Evolutionary conservation across 2,113 vertebrate genomes (phyloP), one percentile per base, ranked within the genome.

Genomic region (Elachura formosa): DNA sequence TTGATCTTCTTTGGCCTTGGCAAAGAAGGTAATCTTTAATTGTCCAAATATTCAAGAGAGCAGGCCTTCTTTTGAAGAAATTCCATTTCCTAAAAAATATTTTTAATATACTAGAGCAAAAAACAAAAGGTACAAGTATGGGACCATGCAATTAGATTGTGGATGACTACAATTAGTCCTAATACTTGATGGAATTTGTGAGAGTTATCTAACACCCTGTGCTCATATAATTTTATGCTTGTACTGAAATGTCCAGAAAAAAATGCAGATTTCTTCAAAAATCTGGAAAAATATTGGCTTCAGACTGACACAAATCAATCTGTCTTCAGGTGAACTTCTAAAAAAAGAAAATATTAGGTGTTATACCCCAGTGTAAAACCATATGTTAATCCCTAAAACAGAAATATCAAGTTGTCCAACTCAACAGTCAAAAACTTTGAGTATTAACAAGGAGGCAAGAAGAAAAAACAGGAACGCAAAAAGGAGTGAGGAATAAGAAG

Each of bases 11-110:
- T 68, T 40, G 19, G 5, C 4, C 22, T 64, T 21, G 4, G 8
- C 43, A 38, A 10, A 63, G 51, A 61, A 55, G 1, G 1, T 11
- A 54, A 67, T 11, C 8, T 43, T 45, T n/a, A 29, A 22, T 13
- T 78, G 21, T 43, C 5, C 11, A 38, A 52, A 38, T 0, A 0
- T 11, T 49, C 0, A 0, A 63, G 20, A 55, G 3, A 62, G 34
- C 34, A 58, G 6, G 5, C 2, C 10, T 71, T 36, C 15, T 23
- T 79, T 21, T 38, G 18, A 63, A 72, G 9, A 84, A 63, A 83
- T 69, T 46, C 2, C 5, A 19, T 83, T 90, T 71, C 51, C 10
- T 46, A 63, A 51, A 75, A 82, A 75, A 38, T 14, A 7, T 49
- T 84, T 31, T 41, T 77, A 67, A 54, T 34, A 14, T 10, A 46